Evolutionary conservation across 2,888 invertebrate genomes (phyloP), one percentile per base, ranked within the genome.

Genomic region (Drosophila quasianomalipes): DNA sequence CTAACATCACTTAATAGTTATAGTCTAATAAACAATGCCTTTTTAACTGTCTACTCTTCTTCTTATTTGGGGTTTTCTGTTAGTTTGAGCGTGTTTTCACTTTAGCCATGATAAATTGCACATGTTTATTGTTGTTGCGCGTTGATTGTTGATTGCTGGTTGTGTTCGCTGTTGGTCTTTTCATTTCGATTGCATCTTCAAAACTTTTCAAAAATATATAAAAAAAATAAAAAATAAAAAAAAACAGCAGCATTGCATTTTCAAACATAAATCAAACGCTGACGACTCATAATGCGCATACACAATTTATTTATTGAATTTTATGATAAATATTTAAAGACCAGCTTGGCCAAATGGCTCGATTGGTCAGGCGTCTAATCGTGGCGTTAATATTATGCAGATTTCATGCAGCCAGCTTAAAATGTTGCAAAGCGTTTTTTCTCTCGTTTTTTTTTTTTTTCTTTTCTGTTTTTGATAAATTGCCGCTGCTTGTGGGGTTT

Each of bases 71-170:
- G 4, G 19, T 52, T 30, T 30, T 28, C 59, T 35, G 35, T 35
- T 44, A 53, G 39, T 64, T 64, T 60, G 52, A 72, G 73, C 74
- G 75, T 80, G 75, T 88, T 85, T 81, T 85, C 88, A 88, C 85
- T 88, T 82, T 81, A 57, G 53, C 57, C 73, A 84, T 87, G 85
- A 87, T 85, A 85, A 85, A 85, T 85, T 88, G 86, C 84, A 81
- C 69, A 69, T 77, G 77, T 69, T 80, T 74, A 58, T 80, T 66
- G 59, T 55, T 58, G 52, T 66, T 62, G 67, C 53, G 57, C 70
- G 58, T 65, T 57, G 52, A 58, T 59, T 70, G 61, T 58, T 66
- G 37, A 22, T 19, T 52, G 70, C 61, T 79, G 44, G 28, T 68
- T 58, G 44, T 58, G 44, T 44, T 57, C 26, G 35, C 67, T 54